These are phyloP conservation scores for Sturnus vulgaris DNA, from an alignment of 2,113 vertebrate genomes.

Conservation along the genomic window DNA sequence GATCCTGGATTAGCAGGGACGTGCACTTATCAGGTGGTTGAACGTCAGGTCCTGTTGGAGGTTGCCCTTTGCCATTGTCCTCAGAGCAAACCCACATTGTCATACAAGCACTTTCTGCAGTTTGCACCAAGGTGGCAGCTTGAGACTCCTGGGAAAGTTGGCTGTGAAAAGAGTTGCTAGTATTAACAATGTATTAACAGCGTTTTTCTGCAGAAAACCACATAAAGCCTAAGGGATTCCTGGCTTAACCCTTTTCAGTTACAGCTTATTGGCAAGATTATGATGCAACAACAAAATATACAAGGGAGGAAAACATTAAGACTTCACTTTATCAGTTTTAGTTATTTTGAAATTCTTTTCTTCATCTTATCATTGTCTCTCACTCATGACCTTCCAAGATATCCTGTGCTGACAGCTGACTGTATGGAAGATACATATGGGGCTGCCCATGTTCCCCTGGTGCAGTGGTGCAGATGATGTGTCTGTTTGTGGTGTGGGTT, in stretches of 20 bases:
- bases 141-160: neutral
- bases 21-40: accelerated
- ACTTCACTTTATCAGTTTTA: neutral
- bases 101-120: neutral
- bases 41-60: neutral
- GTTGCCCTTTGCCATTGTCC: neutral
- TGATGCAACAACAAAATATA: neutral
- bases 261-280: neutral
- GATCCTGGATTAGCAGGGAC: neutral
- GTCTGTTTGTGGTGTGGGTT: neutral
- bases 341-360: neutral
- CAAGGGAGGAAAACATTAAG: neutral
- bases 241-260: neutral
- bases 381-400: neutral
- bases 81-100: neutral
- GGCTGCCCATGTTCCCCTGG: neutral
- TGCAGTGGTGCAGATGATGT: neutral
- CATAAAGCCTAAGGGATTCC: neutral
- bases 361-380: neutral
- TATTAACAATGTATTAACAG: neutral
- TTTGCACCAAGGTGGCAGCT: neutral
- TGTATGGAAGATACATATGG: neutral
- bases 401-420: neutral
- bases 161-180: neutral
- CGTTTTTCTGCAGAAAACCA: neutral